phyloP scores from a whole-genome alignment of 1,140 invertebrate genomes.

The Drosophila tropicalis region DNA sequence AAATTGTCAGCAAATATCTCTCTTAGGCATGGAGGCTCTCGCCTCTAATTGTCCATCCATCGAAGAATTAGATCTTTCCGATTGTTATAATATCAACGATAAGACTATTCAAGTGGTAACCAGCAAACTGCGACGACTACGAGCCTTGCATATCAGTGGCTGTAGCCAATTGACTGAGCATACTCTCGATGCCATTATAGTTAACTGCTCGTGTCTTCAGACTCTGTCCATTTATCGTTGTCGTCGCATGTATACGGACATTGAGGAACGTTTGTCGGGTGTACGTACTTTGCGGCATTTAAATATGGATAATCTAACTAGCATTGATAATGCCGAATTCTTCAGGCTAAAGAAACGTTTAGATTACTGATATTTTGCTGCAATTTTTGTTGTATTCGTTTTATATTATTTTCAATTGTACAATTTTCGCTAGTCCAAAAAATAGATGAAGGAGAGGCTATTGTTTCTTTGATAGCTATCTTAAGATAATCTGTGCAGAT shows the following conservation, averaged over 20 bases:
- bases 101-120: slow-evolving; percentile 86
- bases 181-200: slow-evolving; percentile 85
- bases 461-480: slow-evolving; percentile 3
- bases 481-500: not conserved
- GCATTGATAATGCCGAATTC: slow-evolving; percentile 74
- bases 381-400: slow-evolving; percentile 74
- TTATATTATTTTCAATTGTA: slow-evolving; percentile 82
- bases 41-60: slow-evolving; percentile 88
- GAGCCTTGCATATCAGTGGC: slow-evolving; percentile 86
- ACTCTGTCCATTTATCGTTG: slow-evolving; percentile 74
- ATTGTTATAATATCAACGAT: slow-evolving; percentile 88
- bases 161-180: slow-evolving; percentile 88
- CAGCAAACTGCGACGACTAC: slow-evolving; percentile 85
- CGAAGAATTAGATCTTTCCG: slow-evolving; percentile 87
- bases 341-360: slow-evolving; percentile 77
- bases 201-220: slow-evolving; percentile 84
- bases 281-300: slow-evolving; percentile 83
- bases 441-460: not conserved
- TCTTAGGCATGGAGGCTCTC: slow-evolving; percentile 86
- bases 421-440: slow-evolving; percentile 70
- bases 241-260: slow-evolving; percentile 82
- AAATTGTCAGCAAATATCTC: slow-evolving; percentile 88
- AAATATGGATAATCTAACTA: slow-evolving; percentile 74
- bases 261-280: slow-evolving; percentile 84
- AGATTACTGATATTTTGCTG: slow-evolving; percentile 82